Evolutionary conservation across 2,888 invertebrate genomes (phyloP).

Genomic region (Pollenia labialis): DNA sequence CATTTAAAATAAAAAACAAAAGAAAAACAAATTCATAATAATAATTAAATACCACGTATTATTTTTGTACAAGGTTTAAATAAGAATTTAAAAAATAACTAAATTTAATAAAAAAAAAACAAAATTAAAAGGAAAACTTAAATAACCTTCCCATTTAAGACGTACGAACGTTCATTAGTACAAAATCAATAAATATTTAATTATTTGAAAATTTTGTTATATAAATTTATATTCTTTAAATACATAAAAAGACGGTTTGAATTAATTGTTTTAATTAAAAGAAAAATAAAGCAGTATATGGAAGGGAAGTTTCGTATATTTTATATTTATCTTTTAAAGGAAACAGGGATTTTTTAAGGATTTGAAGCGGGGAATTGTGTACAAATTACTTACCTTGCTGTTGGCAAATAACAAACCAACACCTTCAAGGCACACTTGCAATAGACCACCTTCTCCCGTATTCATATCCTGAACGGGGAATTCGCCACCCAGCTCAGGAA

Average conservation of each 20-base stretch:
- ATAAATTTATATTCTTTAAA: slow-evolving; percentile 43
- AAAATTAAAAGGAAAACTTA: slow-evolving; percentile 26
- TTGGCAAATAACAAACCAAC: slow-evolving; percentile 99
- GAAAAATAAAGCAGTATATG: slow-evolving; percentile 39
- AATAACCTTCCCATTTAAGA: slow-evolving; percentile 73
- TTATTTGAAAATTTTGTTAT: slow-evolving; percentile 38
- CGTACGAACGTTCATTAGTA: slow-evolving; percentile 67
- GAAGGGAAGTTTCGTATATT: not conserved
- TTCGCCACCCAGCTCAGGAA: slow-evolving; percentile 91
- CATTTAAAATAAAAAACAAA: slow-evolving; percentile 51
- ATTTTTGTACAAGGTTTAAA: slow-evolving; percentile 65
- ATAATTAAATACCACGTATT: slow-evolving; percentile 58
- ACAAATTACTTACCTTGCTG: slow-evolving; percentile 94
- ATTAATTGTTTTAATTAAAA: slow-evolving; percentile 3
- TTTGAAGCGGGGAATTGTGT: slow-evolving; percentile 20
- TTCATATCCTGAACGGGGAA: slow-evolving; percentile 99
- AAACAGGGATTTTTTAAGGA: not conserved
- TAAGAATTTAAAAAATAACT: slow-evolving; percentile 27
- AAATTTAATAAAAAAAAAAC: not conserved
- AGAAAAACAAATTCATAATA: slow-evolving; percentile 44
- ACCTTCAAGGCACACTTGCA: slow-evolving; percentile 99
- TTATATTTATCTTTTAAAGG: slow-evolving; percentile 6
- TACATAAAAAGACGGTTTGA: slow-evolving; percentile 37
- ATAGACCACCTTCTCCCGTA: slow-evolving; percentile 97
- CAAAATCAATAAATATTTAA: slow-evolving; percentile 62